Base-by-base conservation (phyloP, 2,888 invertebrate genomes). In the Siphlonurus alternatus region DNA sequence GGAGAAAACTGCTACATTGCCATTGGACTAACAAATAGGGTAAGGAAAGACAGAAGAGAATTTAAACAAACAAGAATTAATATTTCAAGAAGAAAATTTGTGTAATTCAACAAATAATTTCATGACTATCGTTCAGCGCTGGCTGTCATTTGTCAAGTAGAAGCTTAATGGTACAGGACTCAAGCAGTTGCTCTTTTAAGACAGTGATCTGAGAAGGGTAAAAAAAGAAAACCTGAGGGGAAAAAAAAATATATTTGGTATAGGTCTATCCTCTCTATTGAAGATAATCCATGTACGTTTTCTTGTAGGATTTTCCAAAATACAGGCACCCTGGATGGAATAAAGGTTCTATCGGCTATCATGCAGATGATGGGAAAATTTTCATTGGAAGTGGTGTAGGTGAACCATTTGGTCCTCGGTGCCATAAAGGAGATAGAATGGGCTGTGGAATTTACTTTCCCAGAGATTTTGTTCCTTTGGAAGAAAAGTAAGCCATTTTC, bases 311-410 rank as follows among this genome's bases (percentile, higher is more conserved):
- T 68, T 80, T 80, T 69, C 79, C 79, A 2, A 74, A 76, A 69
- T 75, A 77, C 65, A 71, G 79, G 67, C 79, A 79, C 69, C 79
- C 79, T 23, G 80, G 80, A 2, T 80, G 80, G 80, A 79, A 79
- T 69, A 75, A 76, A 70, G 79, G 79, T n/a, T 79, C 79, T 23
- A 78, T 80, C 68, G 80, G 79, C 61, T 80, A 79, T 70, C 79
- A 80, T 72, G 79, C 79, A 71, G 79, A 80, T 72, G 79, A 80
- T 72, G 80, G 80, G 0, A 79, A 79, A 71, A 76, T 80, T 64
- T 80, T 80, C 71, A 74, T 72, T 63, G 72, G 72, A 5, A 70
- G 71, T 67, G 71, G 79, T 19, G 75, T 77, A 59, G 79, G 79
- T 20, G 77, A 78, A 69, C 76, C 76, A 18, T 79, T 80, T 73